A percentile compares a stretch with the other conserved stretches of the same genome.
Conservation (phyloP, 2,113 vertebrate species). For the Anser brachyrhynchus region DNA sequence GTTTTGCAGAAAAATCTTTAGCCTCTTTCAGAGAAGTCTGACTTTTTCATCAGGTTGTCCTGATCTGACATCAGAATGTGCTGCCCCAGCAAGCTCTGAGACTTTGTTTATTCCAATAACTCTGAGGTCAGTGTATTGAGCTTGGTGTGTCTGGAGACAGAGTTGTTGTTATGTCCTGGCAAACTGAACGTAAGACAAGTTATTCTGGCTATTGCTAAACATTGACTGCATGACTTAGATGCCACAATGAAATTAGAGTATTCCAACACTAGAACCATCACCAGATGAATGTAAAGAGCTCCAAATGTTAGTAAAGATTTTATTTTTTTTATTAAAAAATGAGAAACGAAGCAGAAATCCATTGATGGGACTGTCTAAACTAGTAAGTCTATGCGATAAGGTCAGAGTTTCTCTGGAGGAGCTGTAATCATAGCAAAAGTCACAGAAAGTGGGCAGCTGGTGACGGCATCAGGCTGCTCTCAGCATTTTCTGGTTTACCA, state of each 20-base stretch:
- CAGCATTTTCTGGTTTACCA: fast-evolving
- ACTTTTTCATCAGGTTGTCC: neutral
- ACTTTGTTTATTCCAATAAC: neutral
- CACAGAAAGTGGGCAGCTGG: neutral
- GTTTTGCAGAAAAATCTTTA: neutral
- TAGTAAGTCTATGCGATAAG: neutral
- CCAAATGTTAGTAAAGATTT: neutral
- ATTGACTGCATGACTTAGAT: neutral
- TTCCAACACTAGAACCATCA: neutral
- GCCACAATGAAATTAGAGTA: neutral
- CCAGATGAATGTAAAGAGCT: neutral
- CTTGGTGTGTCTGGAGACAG: neutral
- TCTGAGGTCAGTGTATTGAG: neutral
- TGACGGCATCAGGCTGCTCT: neutral
- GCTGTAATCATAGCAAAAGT: neutral
- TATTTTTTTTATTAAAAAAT: neutral
- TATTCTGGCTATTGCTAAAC: neutral
- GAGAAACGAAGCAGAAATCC: neutral
- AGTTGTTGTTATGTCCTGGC: neutral
- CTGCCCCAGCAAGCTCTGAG: neutral
- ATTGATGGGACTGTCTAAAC: neutral
- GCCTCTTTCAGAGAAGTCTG: neutral
- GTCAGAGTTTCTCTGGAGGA: neutral
- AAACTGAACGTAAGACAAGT: neutral
- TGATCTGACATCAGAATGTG: neutral